These are phyloP conservation scores for Chymomyza fuscimana DNA, from an alignment of 2,888 invertebrate genomes.

Conservation along the genomic window DNA sequence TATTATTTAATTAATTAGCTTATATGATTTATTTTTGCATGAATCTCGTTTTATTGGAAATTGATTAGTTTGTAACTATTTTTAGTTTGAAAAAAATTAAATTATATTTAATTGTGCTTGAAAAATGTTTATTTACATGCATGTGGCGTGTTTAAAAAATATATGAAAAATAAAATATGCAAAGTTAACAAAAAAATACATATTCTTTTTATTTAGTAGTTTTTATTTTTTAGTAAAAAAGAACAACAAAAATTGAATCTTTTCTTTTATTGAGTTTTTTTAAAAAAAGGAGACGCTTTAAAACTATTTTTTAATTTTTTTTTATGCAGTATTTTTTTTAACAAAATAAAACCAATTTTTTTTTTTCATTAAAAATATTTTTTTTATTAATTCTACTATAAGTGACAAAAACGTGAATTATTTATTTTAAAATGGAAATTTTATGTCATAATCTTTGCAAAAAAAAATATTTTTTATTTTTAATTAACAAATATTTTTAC, in stretches of 20 bases:
- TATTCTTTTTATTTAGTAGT: constrained; percentile 35
- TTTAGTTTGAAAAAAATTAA: constrained; percentile 37
- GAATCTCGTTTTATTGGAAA: constrained; percentile 53
- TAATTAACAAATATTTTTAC: not conserved
- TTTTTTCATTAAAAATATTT: too few relatives aligned
- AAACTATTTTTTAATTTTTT: not conserved
- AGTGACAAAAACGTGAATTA: too few relatives aligned
- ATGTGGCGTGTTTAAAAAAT: constrained; percentile 35
- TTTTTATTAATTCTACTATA: too few relatives aligned
- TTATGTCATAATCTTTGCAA: too few relatives aligned
- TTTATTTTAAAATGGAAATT: too few relatives aligned
- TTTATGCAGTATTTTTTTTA: too few relatives aligned
- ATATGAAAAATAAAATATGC: constrained; percentile 26
- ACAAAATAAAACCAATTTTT: too few relatives aligned
- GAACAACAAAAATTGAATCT: too few relatives aligned
- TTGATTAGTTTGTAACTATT: constrained; percentile 27
- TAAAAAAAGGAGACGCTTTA: not conserved
- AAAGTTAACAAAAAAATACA: constrained; percentile 12
- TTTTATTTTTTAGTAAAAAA: constrained; percentile 12
- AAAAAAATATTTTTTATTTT: too few relatives aligned
- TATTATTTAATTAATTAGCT: constrained; percentile 49
- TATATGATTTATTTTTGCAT: constrained; percentile 39
- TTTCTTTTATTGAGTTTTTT: too few relatives aligned
- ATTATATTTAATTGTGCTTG: constrained; percentile 35
- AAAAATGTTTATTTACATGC: constrained; percentile 31